phyloP scores from a whole-genome alignment of 2,113 vertebrate genomes.

The Melanocharis versteri region DNA sequence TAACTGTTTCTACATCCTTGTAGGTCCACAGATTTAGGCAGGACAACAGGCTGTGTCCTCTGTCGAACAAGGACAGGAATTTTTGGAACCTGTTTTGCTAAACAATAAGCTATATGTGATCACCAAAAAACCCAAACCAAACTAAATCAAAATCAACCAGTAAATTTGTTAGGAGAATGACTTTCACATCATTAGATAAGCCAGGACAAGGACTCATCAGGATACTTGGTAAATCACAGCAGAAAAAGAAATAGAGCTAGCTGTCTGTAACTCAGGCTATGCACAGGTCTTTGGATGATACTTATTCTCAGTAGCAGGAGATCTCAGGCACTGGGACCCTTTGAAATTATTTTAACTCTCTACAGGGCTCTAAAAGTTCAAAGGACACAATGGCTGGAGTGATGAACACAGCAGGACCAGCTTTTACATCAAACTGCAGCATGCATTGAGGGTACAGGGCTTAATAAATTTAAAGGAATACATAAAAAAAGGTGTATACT shows the following conservation, averaged over 20 bases:
- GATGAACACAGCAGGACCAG: neutral
- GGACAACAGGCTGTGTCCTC: neutral
- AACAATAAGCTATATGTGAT: neutral
- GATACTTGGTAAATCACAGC: neutral
- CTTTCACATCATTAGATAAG: neutral
- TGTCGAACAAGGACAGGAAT: neutral
- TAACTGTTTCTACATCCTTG: neutral
- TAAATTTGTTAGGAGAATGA: neutral
- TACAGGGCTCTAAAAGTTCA: neutral
- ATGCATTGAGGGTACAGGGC: accelerated
- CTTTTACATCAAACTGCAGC: neutral
- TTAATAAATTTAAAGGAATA: neutral
- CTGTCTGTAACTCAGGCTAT: neutral
- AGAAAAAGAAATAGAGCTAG: neutral
- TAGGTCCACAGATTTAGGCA: neutral
- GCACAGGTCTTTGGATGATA: neutral
- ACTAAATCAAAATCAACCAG: neutral
- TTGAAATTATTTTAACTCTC: neutral
- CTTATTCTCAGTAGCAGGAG: neutral
- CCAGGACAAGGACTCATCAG: neutral
- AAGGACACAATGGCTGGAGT: neutral
- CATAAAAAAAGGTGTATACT: neutral
- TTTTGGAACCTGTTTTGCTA: neutral
- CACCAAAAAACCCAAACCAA: neutral
- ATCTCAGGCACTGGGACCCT: neutral